phyloP scores from a whole-genome alignment of 2,113 vertebrate genomes.

The Triplophysa siluroides region DNA sequence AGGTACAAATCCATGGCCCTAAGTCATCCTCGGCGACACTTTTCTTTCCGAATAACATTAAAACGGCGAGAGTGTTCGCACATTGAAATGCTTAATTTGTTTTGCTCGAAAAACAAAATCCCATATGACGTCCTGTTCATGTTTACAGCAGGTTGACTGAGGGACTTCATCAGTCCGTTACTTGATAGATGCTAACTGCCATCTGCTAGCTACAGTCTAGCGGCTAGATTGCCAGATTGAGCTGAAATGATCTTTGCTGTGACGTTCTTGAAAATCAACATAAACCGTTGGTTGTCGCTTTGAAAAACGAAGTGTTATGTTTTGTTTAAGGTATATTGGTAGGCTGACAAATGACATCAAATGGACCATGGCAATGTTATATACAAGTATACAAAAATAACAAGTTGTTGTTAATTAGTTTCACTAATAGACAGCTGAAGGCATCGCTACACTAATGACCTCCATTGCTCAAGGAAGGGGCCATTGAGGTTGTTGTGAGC shows the following conservation, averaged over 20 bases:
- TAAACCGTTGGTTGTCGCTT: conserved; percentile 14
- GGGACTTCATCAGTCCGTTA: conserved; percentile 51
- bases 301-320: conserved; percentile 11
- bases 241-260: conserved; percentile 28
- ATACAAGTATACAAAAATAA: not conserved
- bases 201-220: conserved; percentile 50
- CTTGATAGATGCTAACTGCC: conserved; percentile 40
- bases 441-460: no score
- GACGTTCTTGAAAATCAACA: conserved; percentile 6
- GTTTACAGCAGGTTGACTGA: conserved; percentile 53
- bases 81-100: conserved; percentile 41
- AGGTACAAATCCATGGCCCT: conserved; percentile 23
- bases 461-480: no score
- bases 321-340: not conserved
- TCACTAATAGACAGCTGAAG: no score
- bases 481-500: no score
- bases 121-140: conserved; percentile 45
- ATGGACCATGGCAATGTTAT: not conserved
- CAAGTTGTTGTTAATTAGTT: not conserved
- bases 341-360: not conserved
- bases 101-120: conserved; percentile 38
- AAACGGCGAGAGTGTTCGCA: conserved; percentile 11
- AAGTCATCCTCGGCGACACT: conserved; percentile 42
- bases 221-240: conserved; percentile 46
- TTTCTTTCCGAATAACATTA: conserved; percentile 1